These are phyloP conservation scores for Ahaetulla prasina DNA, from an alignment of 2,113 vertebrate genomes.

Conservation along the genomic window DNA sequence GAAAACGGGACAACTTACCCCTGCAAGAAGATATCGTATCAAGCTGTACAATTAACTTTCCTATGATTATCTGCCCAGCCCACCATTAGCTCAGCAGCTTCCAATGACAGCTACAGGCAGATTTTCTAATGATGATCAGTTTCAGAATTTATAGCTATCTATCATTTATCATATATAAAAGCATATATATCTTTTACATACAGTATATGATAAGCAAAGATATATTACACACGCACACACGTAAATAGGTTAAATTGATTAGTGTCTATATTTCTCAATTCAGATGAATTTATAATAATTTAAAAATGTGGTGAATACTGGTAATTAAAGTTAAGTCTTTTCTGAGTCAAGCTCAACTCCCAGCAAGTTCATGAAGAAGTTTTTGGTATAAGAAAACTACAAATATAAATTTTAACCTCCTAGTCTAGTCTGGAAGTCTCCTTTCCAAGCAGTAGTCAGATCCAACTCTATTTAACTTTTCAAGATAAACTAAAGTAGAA, in stretches of 20 bases:
- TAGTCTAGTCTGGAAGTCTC: background rate
- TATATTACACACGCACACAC: background rate
- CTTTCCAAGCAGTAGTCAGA: background rate
- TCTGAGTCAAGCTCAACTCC: background rate
- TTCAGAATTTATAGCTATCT: conserved; percentile 50
- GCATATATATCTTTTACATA: background rate
- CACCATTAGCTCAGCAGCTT: conserved; percentile 75
- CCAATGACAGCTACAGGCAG: conserved; percentile 63
- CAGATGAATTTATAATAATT: background rate
- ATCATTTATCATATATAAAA: background rate
- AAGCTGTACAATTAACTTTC: conserved; percentile 90
- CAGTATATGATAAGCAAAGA: background rate
- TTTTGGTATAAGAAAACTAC: background rate
- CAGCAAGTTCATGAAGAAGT: background rate
- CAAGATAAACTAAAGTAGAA: background rate
- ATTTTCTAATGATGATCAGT: conserved; percentile 37
- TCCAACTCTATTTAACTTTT: background rate
- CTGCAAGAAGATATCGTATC: conserved; percentile 92
- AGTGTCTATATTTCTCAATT: background rate
- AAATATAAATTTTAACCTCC: background rate
- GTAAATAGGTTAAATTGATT: background rate
- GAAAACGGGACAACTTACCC: conserved; percentile 99
- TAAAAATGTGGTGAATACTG: background rate
- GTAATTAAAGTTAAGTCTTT: background rate
- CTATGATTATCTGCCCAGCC: conserved; percentile 84